Conservation (phyloP, 1,140 invertebrate species). For the Drosophila yakuba region DNA sequence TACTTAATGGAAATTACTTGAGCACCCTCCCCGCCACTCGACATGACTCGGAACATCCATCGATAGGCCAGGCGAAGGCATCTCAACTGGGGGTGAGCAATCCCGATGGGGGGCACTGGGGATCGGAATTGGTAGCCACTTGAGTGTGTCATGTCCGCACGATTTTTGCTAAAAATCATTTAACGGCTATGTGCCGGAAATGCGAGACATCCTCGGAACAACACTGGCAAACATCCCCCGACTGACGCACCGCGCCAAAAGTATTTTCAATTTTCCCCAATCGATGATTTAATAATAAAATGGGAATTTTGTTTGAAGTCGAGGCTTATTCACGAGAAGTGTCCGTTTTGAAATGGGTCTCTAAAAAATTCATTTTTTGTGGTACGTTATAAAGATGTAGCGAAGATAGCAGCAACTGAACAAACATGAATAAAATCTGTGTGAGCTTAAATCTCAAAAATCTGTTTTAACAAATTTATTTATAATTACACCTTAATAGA, state of each 20-base stretch:
- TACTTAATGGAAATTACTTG: constrained; percentile 80
- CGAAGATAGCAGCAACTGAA: too few species aligned
- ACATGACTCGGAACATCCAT: constrained; percentile 46
- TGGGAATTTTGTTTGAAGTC: not conserved
- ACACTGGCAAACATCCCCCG: constrained; percentile 17
- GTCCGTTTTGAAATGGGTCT: not conserved
- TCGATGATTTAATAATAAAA: not conserved
- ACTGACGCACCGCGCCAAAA: constrained; percentile 9
- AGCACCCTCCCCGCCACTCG: constrained; percentile 48
- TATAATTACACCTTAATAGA: too few species aligned
- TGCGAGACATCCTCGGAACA: constrained; percentile 53
- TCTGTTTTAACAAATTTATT: not conserved
- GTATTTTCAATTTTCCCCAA: too few species aligned
- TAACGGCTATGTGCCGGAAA: constrained; percentile 72
- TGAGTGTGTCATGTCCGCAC: constrained; percentile 81
- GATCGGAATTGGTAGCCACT: constrained; percentile 50
- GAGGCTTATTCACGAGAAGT: too few species aligned
- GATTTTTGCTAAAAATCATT: constrained; percentile 83
- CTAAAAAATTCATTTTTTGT: not conserved
- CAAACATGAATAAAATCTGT: too few species aligned
- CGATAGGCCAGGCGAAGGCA: constrained; percentile 37
- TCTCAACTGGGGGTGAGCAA: constrained; percentile 57
- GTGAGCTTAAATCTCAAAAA: too few species aligned
- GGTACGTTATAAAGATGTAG: too few species aligned
- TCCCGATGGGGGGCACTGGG: constrained; percentile 47